A percentile compares a stretch with the other conserved stretches of the same genome.
These are phyloP conservation scores for Podilymbus podiceps DNA, from an alignment of 2,113 vertebrate species.

Conservation along the genomic window DNA sequence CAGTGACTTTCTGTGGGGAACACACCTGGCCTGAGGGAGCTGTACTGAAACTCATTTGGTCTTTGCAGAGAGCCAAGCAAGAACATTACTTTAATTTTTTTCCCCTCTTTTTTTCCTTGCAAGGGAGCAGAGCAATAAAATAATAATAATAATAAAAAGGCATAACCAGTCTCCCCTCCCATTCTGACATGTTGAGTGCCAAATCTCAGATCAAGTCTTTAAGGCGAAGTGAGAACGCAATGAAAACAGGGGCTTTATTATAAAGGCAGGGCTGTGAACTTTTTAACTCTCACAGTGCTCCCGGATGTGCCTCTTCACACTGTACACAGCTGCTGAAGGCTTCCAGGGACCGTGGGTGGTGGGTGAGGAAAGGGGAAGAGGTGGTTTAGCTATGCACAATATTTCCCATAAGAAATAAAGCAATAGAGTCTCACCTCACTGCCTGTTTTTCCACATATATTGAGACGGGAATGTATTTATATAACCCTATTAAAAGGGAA, in stretches of 20 bases:
- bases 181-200: constrained; percentile 30
- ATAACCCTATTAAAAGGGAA: constrained; percentile 70
- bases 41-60: not conserved
- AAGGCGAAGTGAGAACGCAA: constrained; percentile 10
- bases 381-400: constrained; percentile 57
- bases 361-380: constrained; percentile 50
- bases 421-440: constrained; percentile 63
- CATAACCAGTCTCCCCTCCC: not conserved
- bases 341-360: constrained; percentile 60
- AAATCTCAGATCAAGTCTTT: constrained; percentile 9
- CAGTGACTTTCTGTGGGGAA: not conserved
- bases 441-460: constrained; percentile 70
- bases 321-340: constrained; percentile 35
- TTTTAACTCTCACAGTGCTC: not conserved
- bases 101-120: not conserved
- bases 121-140: constrained; percentile 9
- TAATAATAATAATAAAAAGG: not conserved
- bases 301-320: constrained; percentile 20
- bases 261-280: constrained; percentile 43
- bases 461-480: constrained; percentile 64
- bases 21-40: not conserved
- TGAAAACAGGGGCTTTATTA: constrained; percentile 53
- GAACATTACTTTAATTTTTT: not conserved
- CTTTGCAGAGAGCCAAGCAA: not conserved
- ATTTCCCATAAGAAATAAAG: constrained; percentile 71